These are phyloP conservation scores for Metacarcinus magister DNA, from an alignment of 2,888 invertebrate species.

Conservation along the genomic window DNA sequence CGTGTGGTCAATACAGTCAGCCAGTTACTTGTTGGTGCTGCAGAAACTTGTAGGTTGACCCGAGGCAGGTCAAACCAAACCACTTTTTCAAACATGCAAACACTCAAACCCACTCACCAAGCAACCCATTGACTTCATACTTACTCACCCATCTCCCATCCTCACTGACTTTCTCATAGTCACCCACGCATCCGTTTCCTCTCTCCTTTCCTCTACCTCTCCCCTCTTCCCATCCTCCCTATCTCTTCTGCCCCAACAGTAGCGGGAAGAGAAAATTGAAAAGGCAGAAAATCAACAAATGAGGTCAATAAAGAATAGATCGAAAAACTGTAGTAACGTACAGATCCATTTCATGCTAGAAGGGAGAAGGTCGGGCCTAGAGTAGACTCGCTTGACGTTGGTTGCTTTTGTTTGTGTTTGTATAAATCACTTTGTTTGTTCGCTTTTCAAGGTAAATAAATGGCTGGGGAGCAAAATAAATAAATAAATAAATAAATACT, in stretches of 20 bases:
- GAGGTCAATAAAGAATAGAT: constrained; percentile 19
- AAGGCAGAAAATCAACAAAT: constrained; percentile 21
- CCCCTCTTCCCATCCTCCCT: neutral
- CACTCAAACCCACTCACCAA: too few relatives aligned
- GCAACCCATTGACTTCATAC: too few relatives aligned
- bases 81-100: too few relatives aligned
- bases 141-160: neutral
- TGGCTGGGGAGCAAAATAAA: neutral
- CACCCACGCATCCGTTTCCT: too few relatives aligned
- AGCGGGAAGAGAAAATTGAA: neutral
- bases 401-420: neutral
- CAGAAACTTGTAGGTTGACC: neutral
- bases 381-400: neutral
- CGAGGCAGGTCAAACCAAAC: too few relatives aligned
- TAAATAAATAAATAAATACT: too few relatives aligned
- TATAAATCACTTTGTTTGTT: neutral
- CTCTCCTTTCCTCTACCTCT: neutral
- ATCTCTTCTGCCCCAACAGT: neutral
- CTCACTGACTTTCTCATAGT: too few relatives aligned
- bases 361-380: neutral
- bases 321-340: neutral
- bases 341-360: neutral
- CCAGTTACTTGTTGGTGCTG: neutral
- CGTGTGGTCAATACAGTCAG: neutral
- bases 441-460: neutral